Evolutionary conservation across 2,888 invertebrate species (phyloP), one percentile per base, ranked within the genome.

Genomic region (Monoplex corrugatus): DNA sequence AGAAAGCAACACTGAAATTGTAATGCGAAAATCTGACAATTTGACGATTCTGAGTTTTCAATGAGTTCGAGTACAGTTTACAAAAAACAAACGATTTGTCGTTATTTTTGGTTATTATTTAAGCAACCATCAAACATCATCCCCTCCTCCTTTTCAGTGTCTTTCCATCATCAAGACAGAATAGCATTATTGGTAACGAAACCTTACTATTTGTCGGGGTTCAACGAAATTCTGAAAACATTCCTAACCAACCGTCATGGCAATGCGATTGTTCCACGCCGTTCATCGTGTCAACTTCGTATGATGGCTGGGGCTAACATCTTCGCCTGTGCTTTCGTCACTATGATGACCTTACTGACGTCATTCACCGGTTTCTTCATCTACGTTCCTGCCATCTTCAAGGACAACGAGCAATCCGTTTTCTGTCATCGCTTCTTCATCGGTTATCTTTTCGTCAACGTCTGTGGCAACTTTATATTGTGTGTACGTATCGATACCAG

Each of bases 401-500:
- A 63, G 35, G 78, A 90, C 16, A 80, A 90, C 32, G 40, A 35
- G 13, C 40, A 23, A 32, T 44, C 78, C 23, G 75, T 91, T 32
- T 19, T 63, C 0, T 28, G 45, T 35, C 92, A 92, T 32, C 90
- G 87, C 40, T 50, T 50, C 0, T 80, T 85, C 38, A 89, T 92
- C 40, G 68, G 78, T 1, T 92, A 91, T 63, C 75, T 92, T 1
- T 91, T 92, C n/a, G 35, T 91, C n/a, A 92, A 92, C 85, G 93
- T 92, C 38, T 80, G 91, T 16, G 93, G 93, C 2, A 91, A 93
- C 87, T 93, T 89, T 63, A 40, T 92, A 10, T 85, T 91, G 6
- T 90, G 91, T 82, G 28, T 92, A 0, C 40, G 68, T 28, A 90
- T 89, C 0, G 90, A 92, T 57, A 91, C 92, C 19, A 91, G 91